Evolutionary conservation across 2,888 invertebrate genomes (phyloP).

Genomic region (Girardia tigrina): DNA sequence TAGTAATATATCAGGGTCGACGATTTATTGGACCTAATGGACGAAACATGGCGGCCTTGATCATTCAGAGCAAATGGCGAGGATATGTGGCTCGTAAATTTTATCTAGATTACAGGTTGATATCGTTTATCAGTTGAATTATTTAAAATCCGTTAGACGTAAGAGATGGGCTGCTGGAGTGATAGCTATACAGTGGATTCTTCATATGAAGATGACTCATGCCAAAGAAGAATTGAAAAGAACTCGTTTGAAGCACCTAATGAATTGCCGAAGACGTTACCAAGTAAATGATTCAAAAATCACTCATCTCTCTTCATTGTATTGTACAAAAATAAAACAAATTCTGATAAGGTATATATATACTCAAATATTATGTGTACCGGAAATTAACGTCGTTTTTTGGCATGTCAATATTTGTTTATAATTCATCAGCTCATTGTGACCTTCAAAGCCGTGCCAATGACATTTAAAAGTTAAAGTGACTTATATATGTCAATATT

Average conservation of each 20-base stretch:
- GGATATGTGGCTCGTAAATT: constrained; percentile 37
- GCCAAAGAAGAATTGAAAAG: constrained; percentile 44
- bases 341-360: no score
- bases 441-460: no score
- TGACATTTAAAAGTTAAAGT: no score
- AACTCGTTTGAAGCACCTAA: constrained; percentile 43
- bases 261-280: constrained; percentile 42
- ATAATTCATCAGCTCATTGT: no score
- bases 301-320: no score
- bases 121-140: no score
- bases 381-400: no score
- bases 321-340: no score
- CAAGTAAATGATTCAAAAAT: not conserved
- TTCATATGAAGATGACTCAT: constrained; percentile 47
- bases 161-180: constrained; percentile 50
- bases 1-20: constrained; percentile 41
- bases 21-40: constrained; percentile 44
- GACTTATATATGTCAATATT: no score
- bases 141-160: no score
- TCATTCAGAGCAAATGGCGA: constrained; percentile 47
- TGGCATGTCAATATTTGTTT: no score
- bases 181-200: constrained; percentile 49
- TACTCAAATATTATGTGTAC: no score
- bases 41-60: constrained; percentile 43
- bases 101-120: constrained; percentile 27